A percentile compares a stretch with the other conserved stretches of the same genome.
These are phyloP conservation scores for Helarctos malayanus DNA, from an alignment of 2,797 vertebrate genomes.

Conservation along the genomic window DNA sequence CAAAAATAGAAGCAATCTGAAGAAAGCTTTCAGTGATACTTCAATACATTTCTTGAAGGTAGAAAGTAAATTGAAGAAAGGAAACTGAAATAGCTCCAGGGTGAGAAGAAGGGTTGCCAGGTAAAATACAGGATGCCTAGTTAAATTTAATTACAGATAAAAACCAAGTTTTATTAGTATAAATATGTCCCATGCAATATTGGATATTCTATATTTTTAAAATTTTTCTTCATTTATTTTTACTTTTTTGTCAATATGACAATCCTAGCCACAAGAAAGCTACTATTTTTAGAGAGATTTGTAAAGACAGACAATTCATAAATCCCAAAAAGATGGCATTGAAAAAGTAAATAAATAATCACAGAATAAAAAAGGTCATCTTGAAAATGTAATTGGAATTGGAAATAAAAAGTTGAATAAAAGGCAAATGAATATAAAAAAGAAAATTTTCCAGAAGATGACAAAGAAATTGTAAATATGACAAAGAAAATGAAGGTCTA, in stretches of 20 bases:
- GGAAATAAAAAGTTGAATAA: background rate
- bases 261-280: background rate
- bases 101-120: background rate
- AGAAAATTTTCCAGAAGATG: background rate
- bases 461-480: background rate
- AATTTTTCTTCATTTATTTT: background rate
- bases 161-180: background rate
- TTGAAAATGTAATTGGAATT: background rate
- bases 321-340: background rate
- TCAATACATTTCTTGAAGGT: conserved; percentile 34
- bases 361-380: background rate
- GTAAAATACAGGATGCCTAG: background rate
- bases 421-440: background rate
- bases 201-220: background rate
- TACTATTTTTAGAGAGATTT: background rate
- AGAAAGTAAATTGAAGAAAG: background rate
- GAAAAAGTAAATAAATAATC: background rate
- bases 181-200: background rate
- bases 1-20: conserved; percentile 2
- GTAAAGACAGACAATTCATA: background rate
- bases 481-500: background rate
- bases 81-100: background rate
- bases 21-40: background rate
- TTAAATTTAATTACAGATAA: background rate
- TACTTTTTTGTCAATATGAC: background rate